A percentile compares a stretch with the other conserved stretches of the same genome.
These are phyloP conservation scores for Equus przewalskii DNA, from an alignment of 2,113 vertebrate species.

Conservation along the genomic window DNA sequence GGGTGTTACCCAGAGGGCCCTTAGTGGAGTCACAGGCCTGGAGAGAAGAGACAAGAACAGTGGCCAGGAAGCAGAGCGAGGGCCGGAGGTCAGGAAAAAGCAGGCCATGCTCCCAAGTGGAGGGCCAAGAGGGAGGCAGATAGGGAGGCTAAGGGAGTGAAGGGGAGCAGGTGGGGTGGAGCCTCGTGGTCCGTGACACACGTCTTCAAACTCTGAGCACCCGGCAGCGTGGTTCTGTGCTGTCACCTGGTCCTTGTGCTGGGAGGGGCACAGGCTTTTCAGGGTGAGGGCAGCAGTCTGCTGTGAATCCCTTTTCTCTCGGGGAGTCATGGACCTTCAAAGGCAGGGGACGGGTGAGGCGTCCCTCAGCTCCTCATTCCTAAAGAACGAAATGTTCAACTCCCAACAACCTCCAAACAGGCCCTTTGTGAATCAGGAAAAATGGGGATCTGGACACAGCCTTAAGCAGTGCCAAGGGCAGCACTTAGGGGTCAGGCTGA, in stretches of 20 bases:
- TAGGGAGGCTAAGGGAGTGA: rapidly evolving
- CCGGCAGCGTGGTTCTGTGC: not conserved
- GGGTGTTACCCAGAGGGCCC: not conserved
- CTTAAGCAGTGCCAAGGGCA: not conserved
- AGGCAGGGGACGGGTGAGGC: not conserved
- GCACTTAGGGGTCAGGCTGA: not conserved
- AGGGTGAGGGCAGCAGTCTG: not conserved
- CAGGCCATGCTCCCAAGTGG: not conserved
- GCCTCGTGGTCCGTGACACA: not conserved
- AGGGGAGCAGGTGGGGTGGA: rapidly evolving
- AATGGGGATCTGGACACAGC: not conserved
- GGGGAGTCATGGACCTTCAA: not conserved
- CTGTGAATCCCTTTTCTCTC: not conserved
- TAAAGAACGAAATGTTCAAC: not conserved
- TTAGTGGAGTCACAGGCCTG: not conserved
- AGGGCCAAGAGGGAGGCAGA: not conserved
- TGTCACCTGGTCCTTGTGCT: not conserved
- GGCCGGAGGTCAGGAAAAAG: conserved; percentile 44
- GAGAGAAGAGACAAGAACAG: not conserved
- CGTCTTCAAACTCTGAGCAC: not conserved
- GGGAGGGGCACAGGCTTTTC: not conserved
- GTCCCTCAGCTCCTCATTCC: not conserved
- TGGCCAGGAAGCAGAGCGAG: not conserved
- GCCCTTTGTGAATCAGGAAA: not conserved
- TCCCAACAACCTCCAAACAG: too few species aligned